Conservation (phyloP, 2,113 vertebrate genomes). For the Nematolebias whitei region DNA sequence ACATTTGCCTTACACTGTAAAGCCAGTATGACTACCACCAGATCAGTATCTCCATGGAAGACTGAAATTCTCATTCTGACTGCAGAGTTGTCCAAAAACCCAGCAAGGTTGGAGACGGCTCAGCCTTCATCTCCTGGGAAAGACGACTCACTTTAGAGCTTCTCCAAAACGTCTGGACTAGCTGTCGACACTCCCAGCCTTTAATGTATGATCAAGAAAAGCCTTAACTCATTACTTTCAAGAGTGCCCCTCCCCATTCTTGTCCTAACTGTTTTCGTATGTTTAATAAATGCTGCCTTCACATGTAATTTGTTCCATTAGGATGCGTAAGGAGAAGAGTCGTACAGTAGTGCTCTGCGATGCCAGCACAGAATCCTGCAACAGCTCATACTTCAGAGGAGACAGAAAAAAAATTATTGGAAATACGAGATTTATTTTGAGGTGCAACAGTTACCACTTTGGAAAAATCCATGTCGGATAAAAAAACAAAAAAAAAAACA, state of each 20-base stretch:
- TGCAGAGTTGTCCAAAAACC: slow-evolving; percentile 29
- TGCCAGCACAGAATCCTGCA: not conserved
- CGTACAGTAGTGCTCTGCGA: not conserved
- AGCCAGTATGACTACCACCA: too few relatives aligned
- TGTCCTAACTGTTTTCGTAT: slow-evolving; percentile 76
- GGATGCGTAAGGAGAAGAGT: slow-evolving; percentile 55
- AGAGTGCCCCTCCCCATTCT: slow-evolving; percentile 67
- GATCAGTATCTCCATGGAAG: not conserved
- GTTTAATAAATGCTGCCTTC: slow-evolving; percentile 74
- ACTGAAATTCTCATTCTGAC: slow-evolving; percentile 28
- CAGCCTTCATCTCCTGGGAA: slow-evolving; percentile 65
- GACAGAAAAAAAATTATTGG: slow-evolving; percentile 2
- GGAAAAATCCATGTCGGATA: too few relatives aligned
- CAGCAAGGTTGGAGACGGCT: slow-evolving; percentile 65
- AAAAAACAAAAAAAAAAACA: too few relatives aligned
- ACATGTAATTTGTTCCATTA: slow-evolving; percentile 76
- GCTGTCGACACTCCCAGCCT: slow-evolving; percentile 77
- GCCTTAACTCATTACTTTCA: slow-evolving; percentile 73
- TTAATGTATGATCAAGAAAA: slow-evolving; percentile 81
- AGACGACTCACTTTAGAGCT: slow-evolving; percentile 60
- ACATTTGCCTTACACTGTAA: not conserved
- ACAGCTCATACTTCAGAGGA: not conserved
- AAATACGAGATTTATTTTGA: not conserved
- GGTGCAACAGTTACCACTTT: too few relatives aligned
- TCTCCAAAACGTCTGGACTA: slow-evolving; percentile 74